Base-by-base conservation (phyloP, 2,888 invertebrate genomes). In the Scrobipalpa atriplicella region DNA sequence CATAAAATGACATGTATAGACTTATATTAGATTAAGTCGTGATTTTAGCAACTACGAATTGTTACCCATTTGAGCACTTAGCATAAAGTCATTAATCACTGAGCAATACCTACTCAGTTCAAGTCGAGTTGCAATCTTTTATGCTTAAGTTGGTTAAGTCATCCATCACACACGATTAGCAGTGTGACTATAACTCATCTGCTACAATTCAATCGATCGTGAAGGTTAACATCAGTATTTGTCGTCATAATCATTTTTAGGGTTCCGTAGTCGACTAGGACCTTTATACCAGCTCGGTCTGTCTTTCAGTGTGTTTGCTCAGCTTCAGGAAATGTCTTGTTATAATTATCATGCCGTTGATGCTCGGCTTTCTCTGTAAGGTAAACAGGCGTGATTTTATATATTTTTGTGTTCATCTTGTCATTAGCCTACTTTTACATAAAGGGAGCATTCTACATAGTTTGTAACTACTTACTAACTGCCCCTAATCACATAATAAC, bases 161-260 rank as follows among this genome's bases (percentile, higher is more conserved):
- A 58, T 58, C 38, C 29, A 58, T 58, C 58, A 58, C 38, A 36
- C 16, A 38, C 29, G 38, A 38, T 38, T 38, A 16, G 38, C 56
- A 19, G 10, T 47, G 18, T 13, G 11, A 56, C 38, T 58, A 58
- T 56, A 10, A 38, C 29, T 58, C 58, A 58, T 58, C 38, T 58
- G 58, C 16, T 58, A 58, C 36, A 29, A 38, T 58, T 58, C 38
- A 58, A 38, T 58, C 58, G 58, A 11, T n/a, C 38, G 38, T 10
- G 58, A 58, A 58, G 58, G 38, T 58, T 36, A 16, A 16, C 1
- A 29, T 38, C 6, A 58, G 38, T 58, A 7, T 38, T 58, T 16
- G 6, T 11, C 9, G 16, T 16, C 16, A 38, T n/a, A 13, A 29
- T 29, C 7, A 6, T 10, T n/a, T n/a, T 13, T 10, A 36, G 29